A percentile compares a stretch with the other conserved stretches of the same genome.
phyloP scores from a whole-genome alignment of 1,140 invertebrate species.

The Trichomalopsis sarcophagae region DNA sequence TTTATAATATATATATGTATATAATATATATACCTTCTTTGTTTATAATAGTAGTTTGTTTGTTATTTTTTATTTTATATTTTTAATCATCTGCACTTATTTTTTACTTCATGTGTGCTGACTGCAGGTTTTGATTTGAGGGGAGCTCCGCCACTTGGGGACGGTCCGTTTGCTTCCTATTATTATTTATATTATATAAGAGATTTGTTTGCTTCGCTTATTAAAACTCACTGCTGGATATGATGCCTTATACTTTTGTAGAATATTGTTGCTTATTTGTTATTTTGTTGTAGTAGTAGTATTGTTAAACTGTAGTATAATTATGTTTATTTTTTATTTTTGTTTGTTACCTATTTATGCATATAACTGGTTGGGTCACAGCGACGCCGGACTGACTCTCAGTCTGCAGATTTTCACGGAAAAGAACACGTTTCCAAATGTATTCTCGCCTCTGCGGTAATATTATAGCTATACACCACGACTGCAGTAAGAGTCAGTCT shows the following conservation, averaged over 20 bases:
- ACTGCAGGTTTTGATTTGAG: constrained; percentile 75
- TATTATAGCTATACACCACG: no score
- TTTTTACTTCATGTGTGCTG: constrained; percentile 69
- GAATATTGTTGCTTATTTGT: constrained; percentile 37
- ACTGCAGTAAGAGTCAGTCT: not conserved
- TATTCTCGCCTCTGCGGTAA: no score
- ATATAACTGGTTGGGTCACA: constrained; percentile 37
- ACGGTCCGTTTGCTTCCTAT: constrained; percentile 19
- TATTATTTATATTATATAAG: not conserved
- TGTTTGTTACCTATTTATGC: not conserved
- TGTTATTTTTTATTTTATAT: constrained; percentile 33
- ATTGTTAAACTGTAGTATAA: constrained; percentile 48
- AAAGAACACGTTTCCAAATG: no score
- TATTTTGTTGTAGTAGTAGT: constrained; percentile 25
- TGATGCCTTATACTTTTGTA: constrained; percentile 50
- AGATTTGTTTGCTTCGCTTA: constrained; percentile 54
- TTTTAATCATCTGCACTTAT: constrained; percentile 67
- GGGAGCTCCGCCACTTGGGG: constrained; percentile 58
- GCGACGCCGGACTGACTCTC: not conserved
- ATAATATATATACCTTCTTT: constrained; percentile 63
- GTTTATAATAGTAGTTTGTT: constrained; percentile 71
- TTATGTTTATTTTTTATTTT: constrained; percentile 53
- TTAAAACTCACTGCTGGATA: constrained; percentile 58
- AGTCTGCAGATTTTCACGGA: no score
- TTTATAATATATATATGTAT: constrained; percentile 60